phyloP scores from a whole-genome alignment of 1,140 invertebrate genomes.

The Bacillus rossius region DNA sequence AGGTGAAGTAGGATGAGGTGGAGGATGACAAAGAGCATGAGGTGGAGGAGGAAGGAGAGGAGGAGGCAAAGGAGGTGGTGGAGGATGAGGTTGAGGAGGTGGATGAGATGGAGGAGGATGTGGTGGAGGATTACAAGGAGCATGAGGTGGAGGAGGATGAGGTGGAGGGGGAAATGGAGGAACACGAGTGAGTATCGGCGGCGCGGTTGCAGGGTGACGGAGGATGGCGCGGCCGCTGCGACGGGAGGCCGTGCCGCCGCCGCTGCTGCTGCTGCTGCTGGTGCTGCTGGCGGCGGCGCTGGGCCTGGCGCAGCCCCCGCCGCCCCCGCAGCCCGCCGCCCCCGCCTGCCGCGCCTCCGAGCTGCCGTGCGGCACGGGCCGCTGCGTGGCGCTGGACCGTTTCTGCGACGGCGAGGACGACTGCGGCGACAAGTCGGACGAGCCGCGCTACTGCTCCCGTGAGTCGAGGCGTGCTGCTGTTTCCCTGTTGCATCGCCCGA shows the following conservation, averaged over 20 bases:
- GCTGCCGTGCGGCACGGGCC: conserved; percentile 58
- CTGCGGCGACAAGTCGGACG: conserved; percentile 72
- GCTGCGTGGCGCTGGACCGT: conserved; percentile 67
- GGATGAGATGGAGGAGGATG: no score
- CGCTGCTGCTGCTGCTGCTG: not conserved
- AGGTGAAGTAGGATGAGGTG: no score
- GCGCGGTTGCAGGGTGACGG: conserved; percentile 1
- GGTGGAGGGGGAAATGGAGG: no score
- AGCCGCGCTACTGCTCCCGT: conserved; percentile 71
- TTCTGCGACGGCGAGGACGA: conserved; percentile 75
- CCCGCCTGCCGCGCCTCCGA: conserved; percentile 50
- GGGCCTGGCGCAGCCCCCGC: conserved; percentile 18
- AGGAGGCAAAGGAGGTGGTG: no score
- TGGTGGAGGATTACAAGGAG: no score
- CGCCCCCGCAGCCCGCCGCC: conserved; percentile 2
- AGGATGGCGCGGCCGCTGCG: not conserved
- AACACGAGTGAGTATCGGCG: no score
- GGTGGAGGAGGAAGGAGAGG: no score
- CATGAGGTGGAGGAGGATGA: no score
- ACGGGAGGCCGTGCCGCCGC: not conserved
- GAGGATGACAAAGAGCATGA: no score
- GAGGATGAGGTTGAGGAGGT: no score
- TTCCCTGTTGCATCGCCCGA: not conserved
- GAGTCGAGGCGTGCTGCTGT: conserved; percentile 42
- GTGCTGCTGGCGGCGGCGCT: not conserved